These are phyloP conservation scores for Arvicanthis niloticus DNA, from an alignment of 2,113 vertebrate genomes.

Conservation along the genomic window DNA sequence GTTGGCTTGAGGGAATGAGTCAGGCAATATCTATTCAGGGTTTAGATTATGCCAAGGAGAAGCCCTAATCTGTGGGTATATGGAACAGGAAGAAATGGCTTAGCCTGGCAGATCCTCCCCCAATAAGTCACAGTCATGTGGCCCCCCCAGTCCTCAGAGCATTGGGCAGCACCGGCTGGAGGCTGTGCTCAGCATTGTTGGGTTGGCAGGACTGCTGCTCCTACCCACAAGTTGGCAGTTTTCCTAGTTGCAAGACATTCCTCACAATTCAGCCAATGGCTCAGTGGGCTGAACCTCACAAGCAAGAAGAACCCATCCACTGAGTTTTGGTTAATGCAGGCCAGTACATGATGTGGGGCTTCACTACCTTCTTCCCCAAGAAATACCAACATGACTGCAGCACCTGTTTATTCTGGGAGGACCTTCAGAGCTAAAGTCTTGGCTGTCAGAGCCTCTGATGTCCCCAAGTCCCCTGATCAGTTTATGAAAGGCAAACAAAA, in stretches of 20 bases:
- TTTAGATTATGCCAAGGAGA: conserved; percentile 76
- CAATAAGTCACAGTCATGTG: conserved; percentile 71
- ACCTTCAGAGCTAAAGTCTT: conserved; percentile 45
- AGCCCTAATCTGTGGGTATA: conserved; percentile 76
- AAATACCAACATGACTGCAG: neutral
- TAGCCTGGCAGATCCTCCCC: conserved; percentile 78
- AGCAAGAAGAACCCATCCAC: conserved; percentile 36
- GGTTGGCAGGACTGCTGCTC: neutral
- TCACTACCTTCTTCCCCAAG: neutral
- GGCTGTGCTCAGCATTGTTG: neutral
- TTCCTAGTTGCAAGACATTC: conserved; percentile 61
- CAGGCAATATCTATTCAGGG: conserved; percentile 74
- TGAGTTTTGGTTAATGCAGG: conserved; percentile 42
- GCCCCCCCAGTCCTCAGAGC: conserved; percentile 14
- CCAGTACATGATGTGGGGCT: neutral
- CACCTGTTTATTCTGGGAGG: conserved; percentile 58
- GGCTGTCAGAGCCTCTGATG: conserved; percentile 62
- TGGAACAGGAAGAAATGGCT: conserved; percentile 83
- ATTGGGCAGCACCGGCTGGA: conserved; percentile 36
- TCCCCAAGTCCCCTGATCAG: conserved; percentile 59
- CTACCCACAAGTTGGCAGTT: neutral
- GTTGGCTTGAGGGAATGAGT: conserved; percentile 52
- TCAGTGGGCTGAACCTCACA: conserved; percentile 49
- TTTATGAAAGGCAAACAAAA: conserved; percentile 71
- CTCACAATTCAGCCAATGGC: conserved; percentile 47